phyloP scores from a whole-genome alignment of 2,113 vertebrate genomes.

The Apodemus speciosus region DNA sequence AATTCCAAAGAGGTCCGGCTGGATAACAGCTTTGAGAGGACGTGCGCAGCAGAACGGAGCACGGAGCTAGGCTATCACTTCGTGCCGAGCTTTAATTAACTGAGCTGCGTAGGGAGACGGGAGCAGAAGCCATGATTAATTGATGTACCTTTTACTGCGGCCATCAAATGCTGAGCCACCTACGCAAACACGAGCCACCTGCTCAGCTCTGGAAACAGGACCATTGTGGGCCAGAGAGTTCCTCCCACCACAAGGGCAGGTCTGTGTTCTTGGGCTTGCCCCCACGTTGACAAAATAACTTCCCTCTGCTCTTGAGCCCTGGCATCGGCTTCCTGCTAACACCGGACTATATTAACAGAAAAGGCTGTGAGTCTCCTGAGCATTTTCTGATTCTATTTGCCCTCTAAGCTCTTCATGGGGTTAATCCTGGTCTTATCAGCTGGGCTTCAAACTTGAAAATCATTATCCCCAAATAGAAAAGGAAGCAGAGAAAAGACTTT shows the following conservation, averaged over 20 bases:
- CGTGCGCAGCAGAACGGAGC: accelerated
- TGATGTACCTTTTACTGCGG: not conserved
- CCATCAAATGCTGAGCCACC: not conserved
- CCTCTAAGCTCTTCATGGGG: accelerated
- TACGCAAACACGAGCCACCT: not conserved
- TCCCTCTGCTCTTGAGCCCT: too few species aligned
- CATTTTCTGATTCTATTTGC: not conserved
- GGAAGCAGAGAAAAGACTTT: not conserved
- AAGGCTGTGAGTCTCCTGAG: accelerated
- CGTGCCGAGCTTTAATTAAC: constrained; percentile 9
- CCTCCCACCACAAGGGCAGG: accelerated
- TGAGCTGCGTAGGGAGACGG: not conserved
- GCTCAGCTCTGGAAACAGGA: not conserved
- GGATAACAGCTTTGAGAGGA: not conserved
- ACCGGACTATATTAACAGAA: too few species aligned
- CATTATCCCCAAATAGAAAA: not conserved
- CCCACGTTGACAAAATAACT: not conserved
- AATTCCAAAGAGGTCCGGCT: constrained; percentile 9
- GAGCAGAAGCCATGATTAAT: not conserved
- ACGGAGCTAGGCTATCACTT: not conserved
- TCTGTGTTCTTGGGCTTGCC: too few species aligned
- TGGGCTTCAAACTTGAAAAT: not conserved
- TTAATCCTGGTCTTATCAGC: not conserved
- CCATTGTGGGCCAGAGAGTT: accelerated
- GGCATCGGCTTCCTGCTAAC: not conserved